Percentiles rank a stretch among this genome's conserved stretches.
Evolutionary conservation across 2,113 vertebrate species (phyloP).

Genomic region (Phalacrocorax carbo): DNA sequence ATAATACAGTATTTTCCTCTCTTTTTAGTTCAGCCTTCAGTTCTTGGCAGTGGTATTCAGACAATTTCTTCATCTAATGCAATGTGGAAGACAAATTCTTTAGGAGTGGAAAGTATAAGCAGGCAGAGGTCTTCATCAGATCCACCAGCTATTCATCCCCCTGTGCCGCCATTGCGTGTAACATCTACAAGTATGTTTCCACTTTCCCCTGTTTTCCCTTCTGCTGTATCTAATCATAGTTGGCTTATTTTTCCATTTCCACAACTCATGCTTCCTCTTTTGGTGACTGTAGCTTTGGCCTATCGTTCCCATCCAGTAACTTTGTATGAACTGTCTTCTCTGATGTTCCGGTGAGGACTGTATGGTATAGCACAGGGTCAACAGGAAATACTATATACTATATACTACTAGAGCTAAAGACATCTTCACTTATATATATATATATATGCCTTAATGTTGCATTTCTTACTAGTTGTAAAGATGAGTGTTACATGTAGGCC

Average conservation of each 20-base stretch:
- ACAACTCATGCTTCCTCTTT: conserved; percentile 58
- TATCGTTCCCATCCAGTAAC: conserved; percentile 6
- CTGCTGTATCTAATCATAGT: conserved; percentile 57
- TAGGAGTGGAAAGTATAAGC: conserved; percentile 83
- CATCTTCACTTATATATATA: not conserved
- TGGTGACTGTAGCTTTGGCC: conserved; percentile 50
- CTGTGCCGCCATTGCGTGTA: conserved; percentile 90
- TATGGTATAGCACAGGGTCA: not conserved
- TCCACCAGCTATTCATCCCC: conserved; percentile 96
- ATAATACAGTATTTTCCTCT: conserved; percentile 77
- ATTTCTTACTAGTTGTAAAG: not conserved
- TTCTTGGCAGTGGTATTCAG: conserved; percentile 81
- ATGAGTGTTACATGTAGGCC: not conserved
- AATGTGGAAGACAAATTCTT: conserved; percentile 88
- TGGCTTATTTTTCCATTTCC: conserved; percentile 64
- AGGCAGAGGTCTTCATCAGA: conserved; percentile 97
- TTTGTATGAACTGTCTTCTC: not conserved
- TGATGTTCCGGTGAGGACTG: not conserved
- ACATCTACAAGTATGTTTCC: conserved; percentile 90
- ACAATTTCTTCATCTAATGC: conserved; percentile 79
- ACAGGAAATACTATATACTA: not conserved
- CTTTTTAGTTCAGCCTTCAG: conserved; percentile 84
- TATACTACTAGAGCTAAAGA: not conserved
- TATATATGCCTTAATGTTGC: not conserved
- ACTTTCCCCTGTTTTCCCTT: conserved; percentile 55